Base-by-base conservation (phyloP, 1,140 invertebrate genomes). In the Drosophila mauritiana region DNA sequence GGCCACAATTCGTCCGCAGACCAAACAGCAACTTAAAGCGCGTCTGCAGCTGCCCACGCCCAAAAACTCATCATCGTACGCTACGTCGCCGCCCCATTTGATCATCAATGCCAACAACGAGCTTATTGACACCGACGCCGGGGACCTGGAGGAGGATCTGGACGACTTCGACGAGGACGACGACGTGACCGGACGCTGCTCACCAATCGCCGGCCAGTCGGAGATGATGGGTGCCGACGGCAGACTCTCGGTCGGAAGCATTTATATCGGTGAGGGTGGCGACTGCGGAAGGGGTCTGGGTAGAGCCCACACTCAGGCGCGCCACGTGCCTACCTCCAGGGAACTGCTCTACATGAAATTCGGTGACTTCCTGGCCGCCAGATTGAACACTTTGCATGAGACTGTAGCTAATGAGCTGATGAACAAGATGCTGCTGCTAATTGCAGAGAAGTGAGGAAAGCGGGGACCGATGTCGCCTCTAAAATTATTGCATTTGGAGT, bases 331-430 rank as follows among this genome's bases (percentile, higher is more conserved):
- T 1, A 79, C 68, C 39, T 59, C 90, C 0, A 65, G 84, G 6
- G 90, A 91, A 64, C 56, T 91, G 45, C 77, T 92, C 48, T 91
- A 92, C 20, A 80, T 79, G 3, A 92, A 91, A 25, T 92, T 92
- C 55, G 91, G 90, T 10, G 91, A 92, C 17, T 92, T 91, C 56
- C 64, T 92, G 13, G 77, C 90, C 20, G 91, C 91, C n/a, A 74
- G 90, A 70, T 68, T 92, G 59, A 91, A 92, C 58, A 91, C 91
- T 10, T 69, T 92, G 36, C 74, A 86, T 25, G 91, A 92, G 52
- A 74, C 74, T 13, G 78, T 80, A n/a, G 91, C 91, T 52, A 92
- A 91, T 42, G 91, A 92, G 51, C 56, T 92, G 31, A 92, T 92
- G 88, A 91, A 92, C 51, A 90, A 86, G 22, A 91, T 92, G 27